Evolutionary conservation across 2,888 invertebrate genomes (phyloP), one percentile per base, ranked within the genome.

Genomic region (Hylaea fasciaria): DNA sequence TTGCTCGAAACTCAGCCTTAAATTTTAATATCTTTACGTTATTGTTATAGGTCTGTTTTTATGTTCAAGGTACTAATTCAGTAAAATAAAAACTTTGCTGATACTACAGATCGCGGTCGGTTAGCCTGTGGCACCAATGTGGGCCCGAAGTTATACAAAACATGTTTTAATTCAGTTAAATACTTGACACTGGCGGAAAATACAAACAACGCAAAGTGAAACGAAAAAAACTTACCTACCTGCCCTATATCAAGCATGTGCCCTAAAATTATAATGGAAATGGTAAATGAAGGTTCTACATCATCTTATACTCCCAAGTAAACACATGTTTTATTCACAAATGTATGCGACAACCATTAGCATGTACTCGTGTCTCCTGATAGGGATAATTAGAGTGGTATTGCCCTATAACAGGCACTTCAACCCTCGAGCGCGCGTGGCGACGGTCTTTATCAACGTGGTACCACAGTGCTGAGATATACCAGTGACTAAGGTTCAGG

Each of bases 401-500:
- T 66, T 75, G 70, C 70, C 68, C 66, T 66, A 68, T 74, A 80
- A 78, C 69, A 64, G 61, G 59, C 62, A 73, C 71, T 76, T 78
- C 74, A 74, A 77, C 76, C 76, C 77, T 76, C 66, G 67, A 75
- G 80, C 64, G 66, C 63, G 22, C 69, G 68, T 70, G 77, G 78
- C 78, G 77, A 58, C 47, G 48, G 58, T 48, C 58, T 59, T 59
- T 59, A 59, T 59, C 58, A 59, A 59, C 49, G 44, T 44, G 43
- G 29, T 29, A 40, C 22, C 47, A 9, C 13, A 37, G 48, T 17
- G 14, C 65, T 16, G 40, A 45, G 44, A 56, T 17, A 39, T 11
- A n/a, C 57, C n/a, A 58, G 58, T 39, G 22, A 48, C 58, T 41
- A 0, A 58, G 14, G 41, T 51, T 41, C 29, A 45, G 8, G 17